Base-by-base conservation (phyloP, 2,797 vertebrate species). In the Tapera naevia region DNA sequence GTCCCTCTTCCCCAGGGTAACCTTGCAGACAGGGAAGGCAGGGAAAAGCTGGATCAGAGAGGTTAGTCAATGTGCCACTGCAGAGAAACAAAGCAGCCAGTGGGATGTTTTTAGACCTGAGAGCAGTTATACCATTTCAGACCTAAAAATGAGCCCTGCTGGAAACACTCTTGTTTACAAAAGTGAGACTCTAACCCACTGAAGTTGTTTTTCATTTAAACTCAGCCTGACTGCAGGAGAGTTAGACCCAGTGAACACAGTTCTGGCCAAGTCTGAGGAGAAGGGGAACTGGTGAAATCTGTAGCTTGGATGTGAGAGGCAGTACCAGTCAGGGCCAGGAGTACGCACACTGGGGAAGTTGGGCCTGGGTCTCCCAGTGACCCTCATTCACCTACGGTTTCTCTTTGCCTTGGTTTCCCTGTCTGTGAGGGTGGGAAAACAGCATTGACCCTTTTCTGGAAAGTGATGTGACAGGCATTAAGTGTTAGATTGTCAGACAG, bases 401-500 rank as follows among this genome's bases (percentile, higher is more conserved):
- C 67, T 85, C 61, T 93, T 73, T 76, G 64, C 78, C 30, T 72
- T 61, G 37, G 24, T 84, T 91, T 89, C 66, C 58, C 64, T 65
- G 33, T 58, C 87, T 71, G 58, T 51, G 30, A 67, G 53, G 69
- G 43, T 73, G 41, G 57, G 62, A 80, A 58, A 91, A 76, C 72
- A 74, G 93, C 89, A 84, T 7, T 87, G 94, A 87, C 83, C 78
- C 80, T 74, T 89, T 89, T 93, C 86, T 43, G 86, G 86, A 78
- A 94, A 90, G 57, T 71, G 91, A 93, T 91, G 78, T 94, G 95
- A 96, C 94, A 96, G 85, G 91, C 93, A 81, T 64, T 65, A 93
- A 95, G 89, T 83, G 95, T 95, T 67, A 92, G 84, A 62, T 51
- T 86, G 87, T 88, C 60, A 94, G 93, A 94, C 95, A 96, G 92